A percentile compares a stretch with the other conserved stretches of the same genome.
Evolutionary conservation across 2,797 vertebrate genomes (phyloP).

Genomic region (Phaenicophaeus curvirostris): DNA sequence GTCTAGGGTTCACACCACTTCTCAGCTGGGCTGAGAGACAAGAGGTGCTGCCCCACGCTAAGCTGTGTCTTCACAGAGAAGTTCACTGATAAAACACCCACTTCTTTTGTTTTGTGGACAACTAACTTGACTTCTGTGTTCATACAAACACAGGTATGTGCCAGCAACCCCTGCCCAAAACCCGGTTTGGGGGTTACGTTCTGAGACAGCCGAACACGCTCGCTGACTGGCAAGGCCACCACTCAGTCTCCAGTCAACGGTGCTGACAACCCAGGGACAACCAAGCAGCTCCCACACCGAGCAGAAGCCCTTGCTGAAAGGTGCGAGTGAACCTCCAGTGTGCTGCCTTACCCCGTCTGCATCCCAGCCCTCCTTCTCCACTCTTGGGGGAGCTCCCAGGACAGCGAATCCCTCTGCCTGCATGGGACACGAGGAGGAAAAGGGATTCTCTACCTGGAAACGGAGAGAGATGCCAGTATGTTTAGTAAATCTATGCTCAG

Average conservation of each 20-base stretch:
- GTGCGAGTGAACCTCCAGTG: neutral
- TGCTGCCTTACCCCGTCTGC: neutral
- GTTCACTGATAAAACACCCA: neutral
- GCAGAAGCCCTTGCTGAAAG: neutral
- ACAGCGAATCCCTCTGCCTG: neutral
- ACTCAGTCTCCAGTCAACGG: too few species aligned
- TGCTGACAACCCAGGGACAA: too few species aligned
- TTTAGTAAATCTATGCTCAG: too few species aligned
- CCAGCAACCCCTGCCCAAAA: neutral
- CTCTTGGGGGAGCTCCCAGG: neutral
- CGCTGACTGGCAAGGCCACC: too few species aligned
- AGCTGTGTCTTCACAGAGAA: neutral
- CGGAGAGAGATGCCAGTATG: too few species aligned
- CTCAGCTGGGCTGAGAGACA: neutral
- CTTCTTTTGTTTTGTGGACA: neutral
- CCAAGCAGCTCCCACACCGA: neutral
- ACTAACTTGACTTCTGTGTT: neutral
- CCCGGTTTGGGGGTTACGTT: neutral
- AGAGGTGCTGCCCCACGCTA: neutral
- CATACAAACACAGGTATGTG: neutral
- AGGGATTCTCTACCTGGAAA: neutral
- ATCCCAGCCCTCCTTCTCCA: neutral
- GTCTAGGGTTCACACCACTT: rapidly evolving
- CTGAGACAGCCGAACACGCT: neutral
- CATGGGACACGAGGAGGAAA: neutral